Base-by-base conservation (phyloP, 2,888 invertebrate genomes). In the Parnassius mnemosyne region DNA sequence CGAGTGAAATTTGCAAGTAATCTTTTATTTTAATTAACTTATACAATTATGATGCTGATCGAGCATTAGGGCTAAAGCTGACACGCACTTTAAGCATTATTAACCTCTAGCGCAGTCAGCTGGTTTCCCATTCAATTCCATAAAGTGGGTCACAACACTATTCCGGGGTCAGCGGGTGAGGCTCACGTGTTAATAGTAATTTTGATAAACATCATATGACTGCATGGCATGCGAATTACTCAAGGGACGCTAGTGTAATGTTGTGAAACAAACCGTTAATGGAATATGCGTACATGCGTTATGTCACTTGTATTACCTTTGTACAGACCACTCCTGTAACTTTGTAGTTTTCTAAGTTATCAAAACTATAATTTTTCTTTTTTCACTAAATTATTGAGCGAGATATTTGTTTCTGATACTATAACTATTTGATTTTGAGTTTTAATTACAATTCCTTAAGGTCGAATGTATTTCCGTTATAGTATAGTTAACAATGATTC, bases 201-300 rank as follows among this genome's bases (percentile, higher is more conserved):
- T 47, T 56, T 42, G 63, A 63, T 63, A 57, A 63, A 51, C 57
- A 58, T 63, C 53, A 10, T 63, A 63, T 47, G 54, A 42, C 59
- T 43, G 59, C 25, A 16, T 52, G 52, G 55, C 63, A 63, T 55
- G 63, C 63, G 56, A 63, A 41, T 59, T 56, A 47, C 55, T 54
- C 52, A 47, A 42, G 42, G 41, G 13, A 52, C 46, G 13, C 41
- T 25, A 10, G 34, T 47, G 43, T 9, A 51, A 51, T 50, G 58
- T 59, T 52, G 52, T 59, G 20, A 55, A 13, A 63, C 62, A 62
- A 58, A 46, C 20, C 53, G 57, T 58, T 62, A 62, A 73, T 71
- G 68, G 66, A 59, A 75, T 71, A 46, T 34, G 68, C 71, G 67
- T 68, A 73, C 69, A 68, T 71, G 69, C 70, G 69, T 52, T 61